Evolutionary conservation across 2,888 invertebrate genomes (phyloP), one percentile per base, ranked within the genome.

Genomic region (Monoplex corrugatus): DNA sequence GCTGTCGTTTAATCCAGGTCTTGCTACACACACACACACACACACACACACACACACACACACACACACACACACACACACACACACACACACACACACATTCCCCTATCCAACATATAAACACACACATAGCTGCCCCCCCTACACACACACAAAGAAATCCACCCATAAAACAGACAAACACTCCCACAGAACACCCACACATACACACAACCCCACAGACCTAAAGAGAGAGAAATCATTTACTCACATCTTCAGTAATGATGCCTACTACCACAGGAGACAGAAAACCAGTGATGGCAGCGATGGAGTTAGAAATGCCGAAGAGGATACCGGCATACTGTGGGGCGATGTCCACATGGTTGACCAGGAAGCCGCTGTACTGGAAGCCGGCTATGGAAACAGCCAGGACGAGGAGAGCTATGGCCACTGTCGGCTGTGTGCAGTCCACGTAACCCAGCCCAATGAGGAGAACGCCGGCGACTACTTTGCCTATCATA

Each of bases 291-390:
- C 96, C 96, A 28, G 96, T 94, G 2, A 95, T 93, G 38, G 95
- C 93, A n/a, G 95, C 95, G 45, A 95, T 91, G 23, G 95, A 95
- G 92, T 96, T 96, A n/a, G 95, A 93, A 45, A 96, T 94, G 13
- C 96, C 96, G 91, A 95, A 95, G 80, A 96, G 90, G 19, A 95
- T 94, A 0, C 96, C 96, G 35, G 96, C 96, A 90, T 94, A 96
- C 8, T 93, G 92, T 16, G 96, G 96, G 43, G 95, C 96, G 86
- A 96, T 94, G 92, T 96, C 96, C 91, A 96, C 95, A 90, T 95
- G 95, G 90, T 96, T 96, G 89, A 96, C 95, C n/a, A 95, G 90
- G 92, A 93, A 96, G 35, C 96, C 96, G 89, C 94, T 93, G 93
- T 95, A 96, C 89, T 94, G 94, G 80, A 93, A 91, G 2, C 95